Base-by-base conservation (phyloP, 2,797 vertebrate genomes). In the Gouania willdenowi region DNA sequence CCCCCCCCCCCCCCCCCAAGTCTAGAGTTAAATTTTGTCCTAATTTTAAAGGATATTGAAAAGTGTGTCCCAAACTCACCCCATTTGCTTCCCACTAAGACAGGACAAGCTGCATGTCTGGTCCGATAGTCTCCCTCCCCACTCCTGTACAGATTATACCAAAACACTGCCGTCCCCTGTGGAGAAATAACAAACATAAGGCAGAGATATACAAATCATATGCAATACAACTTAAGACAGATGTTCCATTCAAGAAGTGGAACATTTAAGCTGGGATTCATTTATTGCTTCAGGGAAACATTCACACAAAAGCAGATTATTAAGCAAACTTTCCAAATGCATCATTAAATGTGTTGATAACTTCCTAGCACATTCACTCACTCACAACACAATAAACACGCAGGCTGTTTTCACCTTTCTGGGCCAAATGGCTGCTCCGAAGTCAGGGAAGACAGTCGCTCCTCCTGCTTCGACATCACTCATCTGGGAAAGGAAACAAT, bases 81-180 rank as follows among this genome's bases (percentile, higher is more conserved):
- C 97, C 97, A 99, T 85, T 99, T 99, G 79, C 93, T 95, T 23
- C 97, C 97, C 27, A 99, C 93, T 70, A 99, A 87, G 17, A 99
- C 95, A 0, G 97, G 97, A 41, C 97, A 99, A 42, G 95, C 97
- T 9, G 97, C 95, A 0, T 99, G 97, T 46, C 95, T 88, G 1
- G 97, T 99, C 53, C 95, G 87, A 2, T 97, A 98, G 73, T 99
- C 97, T 12, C 97, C 95, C 64, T 98, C 94, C 0, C 97, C 95
- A 1, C 93, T 99, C 63, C 75, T 88, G 63, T 97, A 91, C 21
- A 99, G 92, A 37, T 99, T 98, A 60, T 98, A 98, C 97, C 97
- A 99, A 54, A 99, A 99, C 19, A 99, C 93, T 7, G 97, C 89
- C 0, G 97, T 97, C 13, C 97, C 95, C 97, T 99, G 73, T 3